These are phyloP conservation scores for Platysteira castanea DNA, from an alignment of 2,113 vertebrate species.

Conservation along the genomic window DNA sequence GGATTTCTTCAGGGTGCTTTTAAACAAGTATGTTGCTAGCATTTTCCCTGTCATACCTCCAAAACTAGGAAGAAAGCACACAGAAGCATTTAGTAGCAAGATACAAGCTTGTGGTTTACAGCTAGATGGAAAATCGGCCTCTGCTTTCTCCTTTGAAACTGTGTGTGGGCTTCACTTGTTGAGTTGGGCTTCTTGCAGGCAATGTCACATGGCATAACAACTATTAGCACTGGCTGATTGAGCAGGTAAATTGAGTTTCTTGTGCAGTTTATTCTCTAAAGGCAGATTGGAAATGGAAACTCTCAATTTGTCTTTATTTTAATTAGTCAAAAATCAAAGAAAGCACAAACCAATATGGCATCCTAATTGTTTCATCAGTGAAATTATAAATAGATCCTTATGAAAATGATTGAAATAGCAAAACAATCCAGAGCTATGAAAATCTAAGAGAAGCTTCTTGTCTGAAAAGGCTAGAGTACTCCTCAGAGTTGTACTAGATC, in stretches of 20 bases:
- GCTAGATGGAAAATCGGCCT: neutral
- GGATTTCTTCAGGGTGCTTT: constrained; percentile 55
- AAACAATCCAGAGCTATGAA: neutral
- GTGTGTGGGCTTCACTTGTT: constrained; percentile 66
- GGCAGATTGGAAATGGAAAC: neutral
- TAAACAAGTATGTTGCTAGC: constrained; percentile 66
- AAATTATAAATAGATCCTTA: neutral
- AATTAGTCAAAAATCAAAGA: neutral
- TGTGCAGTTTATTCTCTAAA: neutral
- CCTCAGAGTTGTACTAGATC: neutral
- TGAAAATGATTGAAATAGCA: neutral
- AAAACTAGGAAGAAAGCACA: constrained; percentile 55
- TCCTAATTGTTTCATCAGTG: neutral
- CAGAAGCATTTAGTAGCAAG: constrained; percentile 59
- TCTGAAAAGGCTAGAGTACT: neutral
- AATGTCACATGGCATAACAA: constrained; percentile 66
- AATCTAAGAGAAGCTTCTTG: neutral
- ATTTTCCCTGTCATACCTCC: constrained; percentile 52
- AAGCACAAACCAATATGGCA: neutral
- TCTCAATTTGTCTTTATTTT: neutral
- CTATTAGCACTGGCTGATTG: constrained; percentile 65
- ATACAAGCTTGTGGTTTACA: constrained; percentile 25
- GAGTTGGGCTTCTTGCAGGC: constrained; percentile 74
- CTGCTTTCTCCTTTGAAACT: constrained; percentile 75
- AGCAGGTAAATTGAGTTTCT: neutral